Conservation (phyloP, 2,888 invertebrate species). For the Elegia similella region DNA sequence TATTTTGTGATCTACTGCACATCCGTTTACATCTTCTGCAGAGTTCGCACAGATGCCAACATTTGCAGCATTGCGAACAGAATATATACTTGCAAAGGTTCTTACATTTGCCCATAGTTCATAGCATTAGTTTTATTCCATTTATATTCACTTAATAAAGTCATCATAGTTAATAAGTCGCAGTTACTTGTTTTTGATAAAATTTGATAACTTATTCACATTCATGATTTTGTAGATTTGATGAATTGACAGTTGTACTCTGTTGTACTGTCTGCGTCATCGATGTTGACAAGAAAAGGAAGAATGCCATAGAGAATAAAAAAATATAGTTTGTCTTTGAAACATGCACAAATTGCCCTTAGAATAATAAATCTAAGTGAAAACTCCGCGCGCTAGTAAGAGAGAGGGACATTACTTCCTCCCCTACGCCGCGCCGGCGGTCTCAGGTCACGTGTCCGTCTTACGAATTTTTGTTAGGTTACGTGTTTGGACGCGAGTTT, state of each 20-base stretch:
- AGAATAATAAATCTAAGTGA: too few species aligned
- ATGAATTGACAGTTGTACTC: not conserved
- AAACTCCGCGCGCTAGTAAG: too few species aligned
- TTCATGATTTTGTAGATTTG: not conserved
- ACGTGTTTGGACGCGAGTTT: too few species aligned
- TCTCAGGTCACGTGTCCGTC: too few species aligned
- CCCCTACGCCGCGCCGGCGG: too few species aligned
- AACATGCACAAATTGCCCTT: too few species aligned
- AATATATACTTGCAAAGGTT: conserved; percentile 15
- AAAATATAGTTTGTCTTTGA: too few species aligned
- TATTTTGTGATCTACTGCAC: conserved; percentile 3
- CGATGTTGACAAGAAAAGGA: too few species aligned
- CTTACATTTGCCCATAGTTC: conserved; percentile 28
- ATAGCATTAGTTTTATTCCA: not conserved
- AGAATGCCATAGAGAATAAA: not conserved
- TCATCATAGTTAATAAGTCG: not conserved
- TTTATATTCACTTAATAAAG: not conserved
- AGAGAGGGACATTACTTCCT: too few species aligned
- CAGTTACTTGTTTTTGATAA: not conserved
- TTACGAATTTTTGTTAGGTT: too few species aligned
- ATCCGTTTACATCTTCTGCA: conserved; percentile 22
- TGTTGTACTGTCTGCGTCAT: too few species aligned
- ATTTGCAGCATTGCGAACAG: conserved; percentile 24
- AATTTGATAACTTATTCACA: not conserved
- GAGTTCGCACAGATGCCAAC: conserved; percentile 25